These are phyloP conservation scores for Melanaphis sacchari DNA, from an alignment of 1,140 invertebrate genomes.

Conservation along the genomic window DNA sequence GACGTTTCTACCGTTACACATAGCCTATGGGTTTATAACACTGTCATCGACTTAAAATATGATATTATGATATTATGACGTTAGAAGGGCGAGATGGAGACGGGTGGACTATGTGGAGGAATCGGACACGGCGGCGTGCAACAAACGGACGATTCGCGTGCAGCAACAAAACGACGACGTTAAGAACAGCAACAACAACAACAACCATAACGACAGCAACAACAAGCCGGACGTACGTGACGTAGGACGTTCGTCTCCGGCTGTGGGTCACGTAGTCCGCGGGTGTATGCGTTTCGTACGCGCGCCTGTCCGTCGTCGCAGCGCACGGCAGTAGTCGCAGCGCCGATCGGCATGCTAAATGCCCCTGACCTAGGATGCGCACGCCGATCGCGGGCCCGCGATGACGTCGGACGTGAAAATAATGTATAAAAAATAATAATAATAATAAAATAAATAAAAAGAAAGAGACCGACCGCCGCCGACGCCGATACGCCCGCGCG, in stretches of 20 bases:
- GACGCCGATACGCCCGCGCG: not conserved
- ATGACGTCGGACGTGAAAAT: not conserved
- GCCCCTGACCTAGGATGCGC: constrained; percentile 40
- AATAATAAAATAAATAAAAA: constrained; percentile 35
- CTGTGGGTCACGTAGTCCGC: constrained; percentile 45
- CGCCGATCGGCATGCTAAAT: constrained; percentile 51
- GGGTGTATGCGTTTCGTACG: constrained; percentile 35
- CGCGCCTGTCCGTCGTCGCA: constrained; percentile 21
- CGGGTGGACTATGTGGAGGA: not conserved
- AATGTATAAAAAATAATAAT: not conserved
- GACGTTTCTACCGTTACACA: not conserved
- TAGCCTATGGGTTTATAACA: too few species aligned
- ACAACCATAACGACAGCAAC: not conserved
- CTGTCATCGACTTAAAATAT: too few species aligned
- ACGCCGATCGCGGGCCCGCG: not conserved
- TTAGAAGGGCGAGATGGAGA: not conserved
- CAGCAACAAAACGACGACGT: not conserved
- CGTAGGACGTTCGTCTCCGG: constrained; percentile 49
- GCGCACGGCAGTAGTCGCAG: not conserved
- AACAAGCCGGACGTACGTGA: constrained; percentile 35
- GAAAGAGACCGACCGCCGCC: not conserved
- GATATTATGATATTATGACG: not conserved
- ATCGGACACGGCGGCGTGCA: too few species aligned
- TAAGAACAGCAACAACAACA: not conserved
- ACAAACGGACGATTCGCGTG: not conserved